Base-by-base conservation (phyloP, 2,797 vertebrate genomes). In the Tamandua tetradactyla region DNA sequence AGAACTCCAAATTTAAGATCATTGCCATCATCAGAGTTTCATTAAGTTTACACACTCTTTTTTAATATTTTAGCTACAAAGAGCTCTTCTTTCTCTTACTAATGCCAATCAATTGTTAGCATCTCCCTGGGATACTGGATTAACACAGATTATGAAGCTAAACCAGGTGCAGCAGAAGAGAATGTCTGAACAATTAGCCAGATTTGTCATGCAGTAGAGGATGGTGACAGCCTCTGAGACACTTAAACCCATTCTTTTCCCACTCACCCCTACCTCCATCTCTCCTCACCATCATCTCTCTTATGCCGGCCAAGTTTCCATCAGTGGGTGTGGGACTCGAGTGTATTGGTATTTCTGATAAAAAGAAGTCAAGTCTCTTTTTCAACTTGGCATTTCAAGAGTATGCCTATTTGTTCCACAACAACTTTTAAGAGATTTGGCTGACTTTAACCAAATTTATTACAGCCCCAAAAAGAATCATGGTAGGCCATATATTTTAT, bases 371-470 rank as follows among this genome's bases (percentile, higher is more conserved):
- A 47, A 76, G n/a, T n/a, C 40, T 86, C 27, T 2, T 92, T 85
- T 89, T 32, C 47, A 80, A 35, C 4, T 32, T 92, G 81, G 23
- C 61, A n/a, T 80, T 47, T 82, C 66, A 81, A 91, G 55, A 30
- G 2, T 85, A 6, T 61, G 25, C 42, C 8, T 68, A 18, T 57
- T 83, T 75, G 35, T 94, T 71, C 47, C 57, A 61, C 27, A 66
- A 27, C 9, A 87, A 69, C 52, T 86, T 79, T 89, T 85, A 59
- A 83, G 79, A 69, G 23, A 86, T 89, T 89, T 94, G 20, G 27
- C 79, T 94, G 90, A 66, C 37, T 85, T 74, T 83, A 42, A 75
- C 32, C 32, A 80, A 79, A 59, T 95, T 89, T 89, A 2, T 44
- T 90, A 18, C 27, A 76, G 61, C 57, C 81, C 55, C 37, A 27